Evolutionary conservation across 64 coral and sea anemone species (phyloP), one percentile per base, ranked within the genome.

Genomic region (Stylophora pistillata): DNA sequence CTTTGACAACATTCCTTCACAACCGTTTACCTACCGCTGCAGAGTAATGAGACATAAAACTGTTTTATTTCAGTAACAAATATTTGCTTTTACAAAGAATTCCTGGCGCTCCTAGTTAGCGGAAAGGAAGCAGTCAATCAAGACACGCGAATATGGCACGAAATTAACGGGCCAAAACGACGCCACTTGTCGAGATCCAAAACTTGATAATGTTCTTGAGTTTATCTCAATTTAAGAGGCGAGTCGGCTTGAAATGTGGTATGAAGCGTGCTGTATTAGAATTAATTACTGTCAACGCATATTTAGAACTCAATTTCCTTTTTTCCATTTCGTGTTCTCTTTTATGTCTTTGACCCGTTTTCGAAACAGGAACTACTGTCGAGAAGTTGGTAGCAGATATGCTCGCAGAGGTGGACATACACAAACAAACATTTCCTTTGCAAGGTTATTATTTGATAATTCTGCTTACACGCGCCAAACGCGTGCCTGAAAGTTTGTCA

Each of bases 81-180:
- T 84, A 84, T 84, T 84, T 69, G 61, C 80, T 84, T n/a, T 71
- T 84, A 53, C 20, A 84, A 84, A 84, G 80, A 84, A 84, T 84
- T 84, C 80, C 80, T 84, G 32, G 47, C 34, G 60, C 80, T 84
- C 80, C 61, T 63, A 69, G 80, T 27, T 32, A 16, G 62, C 80
- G 12, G 13, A 60, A 70, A 53, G 62, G 34, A 53, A 53, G 34
- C 30, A 34, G 23, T 58, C 53, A 53, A 69, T 69, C 17, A 69
- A 70, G 61, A 13, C 62, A 33, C 60, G 69, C 25, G 32, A 12
- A 84, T 84, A 21, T 37, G 34, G 18, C 17, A 52, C 55, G 76
- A 81, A 81, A 62, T 62, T 63, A 58, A 33, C 59, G 66, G n/a
- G 80, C 30, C 80, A 26, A 20, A 26, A 52, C 13, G 80, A 70